Evolutionary conservation across 2,797 vertebrate genomes (phyloP).

Genomic region (Rallus crepitans): DNA sequence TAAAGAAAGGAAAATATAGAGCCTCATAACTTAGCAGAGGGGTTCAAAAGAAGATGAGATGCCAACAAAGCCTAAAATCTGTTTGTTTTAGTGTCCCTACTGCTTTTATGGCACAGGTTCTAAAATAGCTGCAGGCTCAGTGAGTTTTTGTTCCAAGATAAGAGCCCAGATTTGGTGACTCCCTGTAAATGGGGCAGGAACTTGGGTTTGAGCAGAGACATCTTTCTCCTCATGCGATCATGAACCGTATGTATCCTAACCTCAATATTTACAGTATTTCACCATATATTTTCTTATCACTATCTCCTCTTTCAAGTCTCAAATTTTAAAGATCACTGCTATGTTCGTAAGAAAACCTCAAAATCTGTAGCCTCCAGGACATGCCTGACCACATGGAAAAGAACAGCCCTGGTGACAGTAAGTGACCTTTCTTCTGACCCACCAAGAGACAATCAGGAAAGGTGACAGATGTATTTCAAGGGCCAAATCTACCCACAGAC

Average conservation of each 20-base stretch:
- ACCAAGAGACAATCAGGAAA: background rate
- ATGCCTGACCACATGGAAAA: background rate
- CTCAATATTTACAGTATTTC: background rate
- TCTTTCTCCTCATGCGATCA: background rate
- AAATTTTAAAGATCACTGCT: background rate
- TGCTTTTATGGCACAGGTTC: background rate
- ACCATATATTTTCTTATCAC: background rate
- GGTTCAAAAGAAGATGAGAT: conserved; percentile 15
- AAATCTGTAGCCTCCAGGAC: background rate
- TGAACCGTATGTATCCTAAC: background rate
- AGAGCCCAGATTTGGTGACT: accelerated
- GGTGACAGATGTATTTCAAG: background rate
- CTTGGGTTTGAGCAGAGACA: background rate
- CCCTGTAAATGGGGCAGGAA: background rate
- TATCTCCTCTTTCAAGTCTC: background rate
- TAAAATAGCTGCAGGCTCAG: background rate
- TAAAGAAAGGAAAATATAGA: conserved; percentile 5
- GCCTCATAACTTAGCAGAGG: background rate
- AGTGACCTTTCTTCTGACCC: background rate
- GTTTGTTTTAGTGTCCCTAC: background rate
- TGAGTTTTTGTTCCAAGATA: background rate
- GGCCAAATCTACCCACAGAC: background rate
- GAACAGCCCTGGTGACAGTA: background rate
- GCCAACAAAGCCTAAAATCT: background rate
- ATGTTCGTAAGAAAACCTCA: background rate